Conservation (phyloP, 2,888 invertebrate species). For the Octonoba sinensis region DNA sequence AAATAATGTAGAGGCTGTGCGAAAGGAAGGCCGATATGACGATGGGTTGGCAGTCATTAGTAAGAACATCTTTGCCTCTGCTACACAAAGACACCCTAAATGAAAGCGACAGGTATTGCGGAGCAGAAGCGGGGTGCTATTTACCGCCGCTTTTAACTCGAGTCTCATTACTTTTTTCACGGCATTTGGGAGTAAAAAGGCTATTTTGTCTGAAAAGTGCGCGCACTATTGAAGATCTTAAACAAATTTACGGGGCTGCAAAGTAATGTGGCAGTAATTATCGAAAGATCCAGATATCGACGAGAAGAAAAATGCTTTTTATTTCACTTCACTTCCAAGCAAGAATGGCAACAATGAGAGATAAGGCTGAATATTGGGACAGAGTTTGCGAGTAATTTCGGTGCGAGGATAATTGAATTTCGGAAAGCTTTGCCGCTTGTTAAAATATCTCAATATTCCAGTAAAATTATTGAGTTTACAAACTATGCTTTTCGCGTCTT, state of each 20-base stretch:
- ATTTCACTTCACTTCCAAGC: too few species aligned
- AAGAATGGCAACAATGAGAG: too few species aligned
- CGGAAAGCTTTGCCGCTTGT: too few species aligned
- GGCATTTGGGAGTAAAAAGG: not conserved
- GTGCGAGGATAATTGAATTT: too few species aligned
- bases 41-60: conserved; percentile 43
- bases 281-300: conserved; percentile 1
- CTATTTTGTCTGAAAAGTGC: not conserved
- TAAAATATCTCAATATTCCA: too few species aligned
- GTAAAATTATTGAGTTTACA: too few species aligned
- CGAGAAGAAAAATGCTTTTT: too few species aligned
- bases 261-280: conserved; percentile 39
- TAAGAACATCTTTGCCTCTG: conserved; percentile 29
- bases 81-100: conserved; percentile 46
- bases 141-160: conserved; percentile 17
- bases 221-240: conserved; percentile 22
- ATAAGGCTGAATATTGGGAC: too few species aligned
- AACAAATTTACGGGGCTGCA: conserved; percentile 26
- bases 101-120: conserved; percentile 54
- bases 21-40: conserved; percentile 41
- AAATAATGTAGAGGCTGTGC: too few species aligned
- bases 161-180: conserved; percentile 15
- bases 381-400: too few species aligned
- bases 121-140: conserved; percentile 17
- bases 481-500: too few species aligned